Evolutionary conservation across 2,888 invertebrate species (phyloP).

Genomic region (Sylvicola fuscatus): DNA sequence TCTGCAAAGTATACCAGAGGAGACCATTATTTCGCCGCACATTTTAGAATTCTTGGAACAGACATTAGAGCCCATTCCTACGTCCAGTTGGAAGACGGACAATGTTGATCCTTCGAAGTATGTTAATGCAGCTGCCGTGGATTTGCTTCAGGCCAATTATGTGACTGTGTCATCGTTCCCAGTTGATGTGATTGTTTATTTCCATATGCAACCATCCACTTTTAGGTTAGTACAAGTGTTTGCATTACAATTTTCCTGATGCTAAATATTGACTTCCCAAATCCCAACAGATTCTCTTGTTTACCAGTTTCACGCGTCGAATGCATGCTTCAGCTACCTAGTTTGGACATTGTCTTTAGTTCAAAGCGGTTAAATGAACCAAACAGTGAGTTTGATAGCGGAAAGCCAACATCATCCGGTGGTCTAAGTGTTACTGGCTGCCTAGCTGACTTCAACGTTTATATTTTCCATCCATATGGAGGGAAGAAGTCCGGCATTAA

Average conservation of each 20-base stretch:
- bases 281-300: slow-evolving; percentile 59
- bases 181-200: slow-evolving; percentile 95
- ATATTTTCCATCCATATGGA: slow-evolving; percentile 97
- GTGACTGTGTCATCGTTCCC: slow-evolving; percentile 89
- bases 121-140: slow-evolving; percentile 26
- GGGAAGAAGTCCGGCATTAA: slow-evolving; percentile 61
- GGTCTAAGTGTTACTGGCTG: slow-evolving; percentile 76
- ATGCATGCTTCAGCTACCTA: slow-evolving; percentile 87
- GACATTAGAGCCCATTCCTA: slow-evolving; percentile 84
- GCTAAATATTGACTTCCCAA: too few species aligned
- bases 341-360: slow-evolving; percentile 93
- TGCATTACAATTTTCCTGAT: too few species aligned
- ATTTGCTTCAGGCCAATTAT: slow-evolving; percentile 44
- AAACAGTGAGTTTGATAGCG: slow-evolving; percentile 15
- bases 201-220: slow-evolving; percentile 94
- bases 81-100: slow-evolving; percentile 23
- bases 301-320: slow-evolving; percentile 88
- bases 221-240: slow-evolving; percentile 33
- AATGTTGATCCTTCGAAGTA: slow-evolving; percentile 12
- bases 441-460: slow-evolving; percentile 90
- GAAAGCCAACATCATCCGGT: slow-evolving; percentile 15
- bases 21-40: slow-evolving; percentile 93
- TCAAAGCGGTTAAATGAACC: slow-evolving; percentile 68
- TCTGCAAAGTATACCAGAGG: slow-evolving; percentile 89
- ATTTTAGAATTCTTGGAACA: slow-evolving; percentile 94